Percentiles rank a stretch among this genome's conserved stretches.
Evolutionary conservation across 2,797 vertebrate species (phyloP).

Genomic region (Tokudaia muenninki): DNA sequence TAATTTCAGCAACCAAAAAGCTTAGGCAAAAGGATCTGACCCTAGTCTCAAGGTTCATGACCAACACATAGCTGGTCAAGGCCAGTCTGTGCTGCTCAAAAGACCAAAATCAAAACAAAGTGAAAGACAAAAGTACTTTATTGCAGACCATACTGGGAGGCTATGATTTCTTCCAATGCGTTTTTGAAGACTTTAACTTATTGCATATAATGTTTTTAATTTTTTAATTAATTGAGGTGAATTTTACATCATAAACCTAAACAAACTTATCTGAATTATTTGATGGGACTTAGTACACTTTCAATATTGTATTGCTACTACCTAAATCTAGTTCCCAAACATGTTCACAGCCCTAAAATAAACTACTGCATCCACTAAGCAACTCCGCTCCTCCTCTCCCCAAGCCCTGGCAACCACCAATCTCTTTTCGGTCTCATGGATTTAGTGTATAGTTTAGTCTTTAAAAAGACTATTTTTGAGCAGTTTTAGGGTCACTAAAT

Average conservation of each 20-base stretch:
- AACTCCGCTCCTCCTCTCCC: neutral
- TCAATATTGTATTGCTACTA: neutral
- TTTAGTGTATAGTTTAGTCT: neutral
- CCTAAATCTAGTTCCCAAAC: neutral
- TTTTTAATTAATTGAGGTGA: neutral
- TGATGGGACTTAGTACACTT: neutral
- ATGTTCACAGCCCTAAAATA: neutral
- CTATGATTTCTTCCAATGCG: neutral
- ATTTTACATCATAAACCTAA: slow-evolving; percentile 32
- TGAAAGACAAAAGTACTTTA: slow-evolving; percentile 16
- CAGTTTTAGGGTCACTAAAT: slow-evolving; percentile 29
- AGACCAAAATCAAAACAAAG: neutral
- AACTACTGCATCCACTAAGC: slow-evolving; percentile 4
- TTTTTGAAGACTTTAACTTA: slow-evolving; percentile 36
- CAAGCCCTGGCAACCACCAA: neutral
- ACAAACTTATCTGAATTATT: neutral
- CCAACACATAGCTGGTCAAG: neutral
- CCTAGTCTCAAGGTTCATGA: neutral
- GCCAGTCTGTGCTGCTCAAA: neutral
- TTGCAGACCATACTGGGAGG: neutral
- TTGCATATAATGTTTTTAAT: neutral
- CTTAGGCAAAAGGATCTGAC: neutral
- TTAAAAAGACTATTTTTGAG: slow-evolving; percentile 14
- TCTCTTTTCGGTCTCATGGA: neutral
- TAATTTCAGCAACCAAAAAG: neutral